These are phyloP conservation scores for Drosophila mimica DNA, from an alignment of 2,888 invertebrate species.

Conservation along the genomic window DNA sequence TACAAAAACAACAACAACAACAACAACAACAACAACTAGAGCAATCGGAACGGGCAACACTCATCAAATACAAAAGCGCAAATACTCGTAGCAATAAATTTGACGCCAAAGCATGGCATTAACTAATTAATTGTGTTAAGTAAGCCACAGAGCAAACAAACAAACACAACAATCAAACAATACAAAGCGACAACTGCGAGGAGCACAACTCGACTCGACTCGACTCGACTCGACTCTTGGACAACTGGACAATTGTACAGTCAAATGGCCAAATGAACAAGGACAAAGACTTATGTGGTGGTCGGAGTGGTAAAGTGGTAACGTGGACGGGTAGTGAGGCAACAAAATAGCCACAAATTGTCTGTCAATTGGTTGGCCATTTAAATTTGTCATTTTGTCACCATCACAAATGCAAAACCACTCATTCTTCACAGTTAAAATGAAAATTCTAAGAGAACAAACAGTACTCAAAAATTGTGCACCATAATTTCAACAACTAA, in stretches of 20 bases:
- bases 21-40: conserved; percentile 28
- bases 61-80: conserved; percentile 70
- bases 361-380: conserved; percentile 57
- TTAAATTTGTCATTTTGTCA: conserved; percentile 51
- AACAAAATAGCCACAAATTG: conserved; percentile 42
- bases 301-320: not conserved
- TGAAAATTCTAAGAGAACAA: not conserved
- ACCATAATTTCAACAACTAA: not conserved
- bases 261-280: conserved; percentile 18
- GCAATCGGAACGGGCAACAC: conserved; percentile 37
- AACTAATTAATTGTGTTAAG: conserved; percentile 80
- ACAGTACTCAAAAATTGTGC: not conserved
- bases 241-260: conserved; percentile 7
- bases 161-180: conserved; percentile 34
- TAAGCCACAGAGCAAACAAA: conserved; percentile 59
- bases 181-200: conserved; percentile 3
- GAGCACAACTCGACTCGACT: conserved; percentile 23
- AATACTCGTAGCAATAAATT: conserved; percentile 80
- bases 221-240: conserved; percentile 12
- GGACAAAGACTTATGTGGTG: conserved; percentile 22
- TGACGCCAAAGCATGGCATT: conserved; percentile 73
- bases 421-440: not conserved
- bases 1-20: conserved; percentile 58
- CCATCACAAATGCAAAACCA: conserved; percentile 2
- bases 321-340: not conserved